Conservation (phyloP, 1,140 invertebrate species). For the Drosophila virilis region DNA sequence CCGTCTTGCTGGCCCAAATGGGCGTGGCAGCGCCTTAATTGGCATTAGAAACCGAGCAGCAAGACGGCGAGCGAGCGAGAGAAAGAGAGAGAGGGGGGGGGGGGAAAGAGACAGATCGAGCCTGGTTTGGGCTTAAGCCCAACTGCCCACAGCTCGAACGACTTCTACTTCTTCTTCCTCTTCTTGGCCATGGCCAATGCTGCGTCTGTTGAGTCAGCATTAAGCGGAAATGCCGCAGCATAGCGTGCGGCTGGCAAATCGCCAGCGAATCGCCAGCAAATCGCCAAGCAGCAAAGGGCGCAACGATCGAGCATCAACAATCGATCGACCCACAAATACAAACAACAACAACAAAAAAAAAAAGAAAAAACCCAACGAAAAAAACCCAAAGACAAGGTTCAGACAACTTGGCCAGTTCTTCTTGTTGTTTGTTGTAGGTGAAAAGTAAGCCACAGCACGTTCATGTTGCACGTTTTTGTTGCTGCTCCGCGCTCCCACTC, state of each 20-base stretch:
- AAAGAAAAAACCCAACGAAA: constrained; percentile 15
- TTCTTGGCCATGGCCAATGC: constrained; percentile 10
- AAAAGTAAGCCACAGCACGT: constrained; percentile 47
- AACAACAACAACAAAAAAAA: constrained; percentile 5
- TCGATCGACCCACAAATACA: constrained; percentile 36
- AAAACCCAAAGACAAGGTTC: constrained; percentile 33
- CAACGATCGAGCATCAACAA: constrained; percentile 6
- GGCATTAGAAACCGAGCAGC: constrained; percentile 27
- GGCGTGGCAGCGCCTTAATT: constrained; percentile 31
- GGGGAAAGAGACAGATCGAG: no score
- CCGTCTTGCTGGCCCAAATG: background rate
- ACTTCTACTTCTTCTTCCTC: background rate
- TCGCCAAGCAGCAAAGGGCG: background rate
- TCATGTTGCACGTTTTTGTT: constrained; percentile 39
- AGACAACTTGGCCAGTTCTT: constrained; percentile 9
- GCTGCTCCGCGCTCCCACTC: background rate
- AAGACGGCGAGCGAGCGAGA: no score
- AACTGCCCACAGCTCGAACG: background rate
- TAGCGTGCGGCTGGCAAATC: background rate
- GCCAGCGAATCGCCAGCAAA: background rate
- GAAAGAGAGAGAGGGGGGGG: no score
- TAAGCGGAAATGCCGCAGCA: constrained; percentile 29
- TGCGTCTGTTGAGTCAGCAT: constrained; percentile 27
- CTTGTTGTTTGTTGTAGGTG: constrained; percentile 23
- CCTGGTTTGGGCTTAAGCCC: no score